Evolutionary conservation across 2,888 invertebrate species (phyloP).

Genomic region (Adelphocoris suturalis): DNA sequence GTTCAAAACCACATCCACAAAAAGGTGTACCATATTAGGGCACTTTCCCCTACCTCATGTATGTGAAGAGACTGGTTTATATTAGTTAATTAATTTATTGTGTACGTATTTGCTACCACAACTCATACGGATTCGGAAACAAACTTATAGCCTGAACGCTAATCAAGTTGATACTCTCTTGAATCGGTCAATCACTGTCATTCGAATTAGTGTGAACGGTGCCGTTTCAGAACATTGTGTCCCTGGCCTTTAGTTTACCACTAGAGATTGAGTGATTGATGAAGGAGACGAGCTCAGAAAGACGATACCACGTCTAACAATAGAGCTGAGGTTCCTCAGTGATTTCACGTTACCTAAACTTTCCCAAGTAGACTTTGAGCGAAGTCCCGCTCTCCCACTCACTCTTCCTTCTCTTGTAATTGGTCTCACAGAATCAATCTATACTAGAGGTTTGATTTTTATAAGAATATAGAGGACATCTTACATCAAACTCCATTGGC

Average conservation of each 20-base stretch:
- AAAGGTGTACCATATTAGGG: too few relatives aligned
- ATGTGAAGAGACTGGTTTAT: too few relatives aligned
- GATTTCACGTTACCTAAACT: conserved; percentile 31
- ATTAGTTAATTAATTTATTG: too few relatives aligned
- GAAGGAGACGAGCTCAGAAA: conserved; percentile 26
- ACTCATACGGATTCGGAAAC: too few relatives aligned
- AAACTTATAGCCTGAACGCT: not conserved
- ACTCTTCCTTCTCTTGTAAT: not conserved
- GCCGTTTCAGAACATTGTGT: conserved; percentile 26
- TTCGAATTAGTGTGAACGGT: conserved; percentile 31
- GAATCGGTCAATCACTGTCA: conserved; percentile 16
- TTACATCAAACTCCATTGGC: not conserved
- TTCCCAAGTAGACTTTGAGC: not conserved
- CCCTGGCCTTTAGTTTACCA: conserved; percentile 8
- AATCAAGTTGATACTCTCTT: conserved; percentile 3
- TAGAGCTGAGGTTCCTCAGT: conserved; percentile 21
- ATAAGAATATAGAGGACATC: not conserved
- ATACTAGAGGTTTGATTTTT: not conserved
- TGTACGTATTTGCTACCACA: too few relatives aligned
- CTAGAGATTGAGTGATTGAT: conserved; percentile 1
- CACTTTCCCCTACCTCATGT: too few relatives aligned
- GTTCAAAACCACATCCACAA: too few relatives aligned
- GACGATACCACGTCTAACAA: too few relatives aligned
- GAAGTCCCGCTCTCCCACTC: not conserved
- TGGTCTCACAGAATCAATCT: conserved; percentile 6